phyloP scores from a whole-genome alignment of 2,888 invertebrate species.

The Euclidia mi region DNA sequence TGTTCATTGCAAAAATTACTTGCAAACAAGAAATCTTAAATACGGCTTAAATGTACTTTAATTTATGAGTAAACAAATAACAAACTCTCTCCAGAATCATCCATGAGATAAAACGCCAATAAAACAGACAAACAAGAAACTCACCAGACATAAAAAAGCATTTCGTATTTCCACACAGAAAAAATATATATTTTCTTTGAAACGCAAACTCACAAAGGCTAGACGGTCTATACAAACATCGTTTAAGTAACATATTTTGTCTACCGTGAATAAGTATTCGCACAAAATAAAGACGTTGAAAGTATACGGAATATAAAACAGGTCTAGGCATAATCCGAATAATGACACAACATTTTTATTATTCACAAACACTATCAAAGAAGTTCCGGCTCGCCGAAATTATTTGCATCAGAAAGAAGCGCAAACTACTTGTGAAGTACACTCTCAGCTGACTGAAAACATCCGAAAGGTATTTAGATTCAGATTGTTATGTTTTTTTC shows the following conservation, averaged over 20 bases:
- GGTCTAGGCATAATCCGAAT: constrained; percentile 40
- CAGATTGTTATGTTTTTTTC: constrained; percentile 60
- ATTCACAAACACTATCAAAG: constrained; percentile 74
- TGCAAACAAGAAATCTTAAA: no score
- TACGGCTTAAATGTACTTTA: no score
- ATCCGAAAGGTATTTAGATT: constrained; percentile 71
- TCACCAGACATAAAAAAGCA: neutral
- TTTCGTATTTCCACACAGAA: neutral
- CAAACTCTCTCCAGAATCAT: no score
- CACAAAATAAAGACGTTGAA: constrained; percentile 24
- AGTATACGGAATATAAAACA: constrained; percentile 41
- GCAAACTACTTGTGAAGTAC: constrained; percentile 66
- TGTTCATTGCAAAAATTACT: no score
- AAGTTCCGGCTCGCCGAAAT: constrained; percentile 70
- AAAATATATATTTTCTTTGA: neutral
- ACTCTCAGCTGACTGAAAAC: constrained; percentile 59
- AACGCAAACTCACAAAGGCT: constrained; percentile 6
- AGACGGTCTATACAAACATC: constrained; percentile 10
- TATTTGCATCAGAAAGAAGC: constrained; percentile 82
- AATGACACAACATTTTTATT: constrained; percentile 68
- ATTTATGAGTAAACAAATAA: no score
- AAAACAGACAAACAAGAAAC: neutral
- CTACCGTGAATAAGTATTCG: constrained; percentile 10
- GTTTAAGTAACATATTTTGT: constrained; percentile 12
- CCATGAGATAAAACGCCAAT: no score